Evolutionary conservation across 2,888 invertebrate species (phyloP), one percentile per base, ranked within the genome.

Genomic region (Thalpophila matura): DNA sequence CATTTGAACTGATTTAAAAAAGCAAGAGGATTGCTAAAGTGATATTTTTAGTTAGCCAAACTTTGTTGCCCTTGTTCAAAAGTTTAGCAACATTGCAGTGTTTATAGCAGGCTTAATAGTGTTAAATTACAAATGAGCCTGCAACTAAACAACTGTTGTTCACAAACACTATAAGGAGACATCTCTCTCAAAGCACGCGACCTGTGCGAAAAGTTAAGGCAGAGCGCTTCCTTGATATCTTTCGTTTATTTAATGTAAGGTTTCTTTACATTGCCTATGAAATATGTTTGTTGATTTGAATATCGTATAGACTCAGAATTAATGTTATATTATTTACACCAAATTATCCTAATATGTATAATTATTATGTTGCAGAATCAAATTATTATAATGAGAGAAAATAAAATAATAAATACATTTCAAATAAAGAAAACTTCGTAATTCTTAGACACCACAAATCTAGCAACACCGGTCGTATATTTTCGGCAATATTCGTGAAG

Each of bases 401-500:
- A 18, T 6, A 38, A 16, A 18, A 10, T 22, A 20, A 12, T 7
- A 35, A 22, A 24, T 16, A 27, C 45, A 10, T 16, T 12, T 16
- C 10, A 35, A 18, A 22, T n/a, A n/a, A n/a, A n/a, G 1, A 14
- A 37, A 26, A 38, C 27, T 10, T 18, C 24, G 16, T n/a, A 31
- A 24, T 47, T 57, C 46, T 31, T 31, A 57, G 27, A 50, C 35
- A 40, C 29, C 35, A 31, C 20, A 16, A 29, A 6, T 38, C 55
- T 62, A 47, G 57, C 46, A 69, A 64, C 47, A 67, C 69, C 3
- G 42, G 65, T 82, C 78, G 74, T 77, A 77, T 79, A 84, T 82
- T 85, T 82, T 82, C 80, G 77, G 63, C 67, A 77, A 80, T 83
- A 83, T 83, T 85, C 85, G 76, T 77, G 64, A 65, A 68, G 75